phyloP scores from a whole-genome alignment of 1,140 invertebrate genomes.

The Colletes latitarsis region DNA sequence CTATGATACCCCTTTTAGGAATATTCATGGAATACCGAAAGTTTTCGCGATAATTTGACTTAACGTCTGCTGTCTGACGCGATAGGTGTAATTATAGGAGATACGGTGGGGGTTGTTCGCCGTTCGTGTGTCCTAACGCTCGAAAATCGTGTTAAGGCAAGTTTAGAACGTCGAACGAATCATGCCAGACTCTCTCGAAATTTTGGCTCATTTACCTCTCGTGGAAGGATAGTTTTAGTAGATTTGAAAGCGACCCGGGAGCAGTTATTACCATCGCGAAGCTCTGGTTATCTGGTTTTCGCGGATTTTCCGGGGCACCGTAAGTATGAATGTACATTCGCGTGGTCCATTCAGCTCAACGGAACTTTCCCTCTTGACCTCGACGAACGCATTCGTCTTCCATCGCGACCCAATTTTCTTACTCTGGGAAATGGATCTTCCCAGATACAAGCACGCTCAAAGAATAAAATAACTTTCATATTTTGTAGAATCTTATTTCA shows the following conservation, averaged over 20 bases:
- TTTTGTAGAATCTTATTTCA: too few relatives aligned
- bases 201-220: constrained; percentile 21
- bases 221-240: neutral
- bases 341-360: neutral
- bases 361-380: constrained; percentile 17
- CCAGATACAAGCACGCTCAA: neutral
- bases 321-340: neutral
- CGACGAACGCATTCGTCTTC: constrained; percentile 8
- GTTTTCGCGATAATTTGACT: constrained; percentile 61
- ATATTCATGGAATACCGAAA: constrained; percentile 55
- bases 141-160: constrained; percentile 2
- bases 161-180: neutral
- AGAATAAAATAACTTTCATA: too few relatives aligned
- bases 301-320: constrained; percentile 4
- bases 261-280: constrained; percentile 4
- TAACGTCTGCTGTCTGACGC: constrained; percentile 44
- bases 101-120: constrained; percentile 16
- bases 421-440: neutral
- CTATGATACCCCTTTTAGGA: constrained; percentile 23
- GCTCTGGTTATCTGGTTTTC: constrained; percentile 14
- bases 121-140: constrained; percentile 2
- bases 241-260: constrained; percentile 2
- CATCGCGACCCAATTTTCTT: neutral
- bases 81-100: constrained; percentile 53
- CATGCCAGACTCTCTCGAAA: neutral